A percentile compares a stretch with the other conserved stretches of the same genome.
Conservation (phyloP, 2,797 vertebrate species). For the Microhierax caerulescens region DNA sequence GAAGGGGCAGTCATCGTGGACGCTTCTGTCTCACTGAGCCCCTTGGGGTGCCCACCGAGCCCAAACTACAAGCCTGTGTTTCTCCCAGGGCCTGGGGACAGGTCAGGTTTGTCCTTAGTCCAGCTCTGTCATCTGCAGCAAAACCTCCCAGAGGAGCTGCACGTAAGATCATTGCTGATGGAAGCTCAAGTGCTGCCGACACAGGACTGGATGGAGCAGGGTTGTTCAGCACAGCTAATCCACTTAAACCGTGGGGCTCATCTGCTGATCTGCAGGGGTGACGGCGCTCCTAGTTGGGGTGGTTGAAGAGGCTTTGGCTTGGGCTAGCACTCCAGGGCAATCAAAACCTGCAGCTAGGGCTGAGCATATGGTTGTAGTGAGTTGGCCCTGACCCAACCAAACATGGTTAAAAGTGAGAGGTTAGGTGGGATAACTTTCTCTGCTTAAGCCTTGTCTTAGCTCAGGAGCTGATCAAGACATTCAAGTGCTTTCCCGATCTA, state of each 20-base stretch:
- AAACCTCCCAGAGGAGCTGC: not conserved
- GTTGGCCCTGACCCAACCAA: not conserved
- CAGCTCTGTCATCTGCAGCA: not conserved
- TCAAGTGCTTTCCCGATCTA: not conserved
- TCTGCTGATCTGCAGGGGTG: not conserved
- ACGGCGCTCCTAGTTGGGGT: not conserved
- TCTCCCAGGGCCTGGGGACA: not conserved
- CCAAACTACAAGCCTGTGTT: not conserved
- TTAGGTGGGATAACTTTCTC: conserved; percentile 10
- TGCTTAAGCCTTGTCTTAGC: not conserved
- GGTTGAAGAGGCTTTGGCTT: conserved; percentile 43
- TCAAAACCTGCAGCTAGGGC: not conserved
- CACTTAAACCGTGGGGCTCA: conserved; percentile 14
- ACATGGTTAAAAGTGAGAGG: not conserved
- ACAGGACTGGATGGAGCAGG: not conserved
- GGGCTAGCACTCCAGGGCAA: not conserved
- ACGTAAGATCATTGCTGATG: not conserved
- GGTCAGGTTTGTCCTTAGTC: not conserved
- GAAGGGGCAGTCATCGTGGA: fast-evolving
- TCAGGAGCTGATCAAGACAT: fast-evolving
- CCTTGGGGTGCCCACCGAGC: fast-evolving
- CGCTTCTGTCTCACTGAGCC: not conserved
- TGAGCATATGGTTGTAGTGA: not conserved
- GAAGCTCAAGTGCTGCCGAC: not conserved
- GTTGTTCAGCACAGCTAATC: conserved; percentile 14